These are phyloP conservation scores for Amaurobius ferox DNA, from an alignment of 2,888 invertebrate species.

Conservation along the genomic window DNA sequence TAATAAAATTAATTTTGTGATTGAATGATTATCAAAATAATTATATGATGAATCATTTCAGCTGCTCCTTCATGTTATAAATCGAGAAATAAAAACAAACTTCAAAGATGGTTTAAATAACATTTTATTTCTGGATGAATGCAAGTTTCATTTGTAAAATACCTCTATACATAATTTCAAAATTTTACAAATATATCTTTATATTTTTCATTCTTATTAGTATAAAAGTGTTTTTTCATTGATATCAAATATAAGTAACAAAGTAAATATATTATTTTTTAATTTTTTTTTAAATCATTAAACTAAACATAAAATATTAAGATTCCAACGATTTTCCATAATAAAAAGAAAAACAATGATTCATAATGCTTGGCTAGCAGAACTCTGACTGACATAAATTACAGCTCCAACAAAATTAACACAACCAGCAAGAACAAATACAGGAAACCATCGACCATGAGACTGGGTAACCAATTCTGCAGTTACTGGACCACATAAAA, in stretches of 20 bases:
- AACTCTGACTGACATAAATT: conserved; percentile 85
- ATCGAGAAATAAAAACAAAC: too few relatives aligned
- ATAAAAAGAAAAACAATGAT: neutral
- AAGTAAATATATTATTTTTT: neutral
- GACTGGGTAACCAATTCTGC: conserved; percentile 85
- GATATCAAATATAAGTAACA: neutral
- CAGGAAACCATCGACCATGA: conserved; percentile 85
- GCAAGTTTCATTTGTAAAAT: conserved; percentile 1
- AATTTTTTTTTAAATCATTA: neutral
- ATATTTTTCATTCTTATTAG: neutral
- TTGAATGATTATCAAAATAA: too few relatives aligned
- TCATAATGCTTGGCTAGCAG: conserved; percentile 75
- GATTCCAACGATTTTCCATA: neutral
- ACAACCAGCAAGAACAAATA: conserved; percentile 84
- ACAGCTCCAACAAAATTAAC: conserved; percentile 85
- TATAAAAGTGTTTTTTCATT: neutral
- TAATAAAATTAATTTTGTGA: too few relatives aligned
- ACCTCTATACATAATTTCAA: neutral
- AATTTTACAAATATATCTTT: conserved; percentile 9
- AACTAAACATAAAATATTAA: neutral
- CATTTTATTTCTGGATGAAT: conserved; percentile 3
- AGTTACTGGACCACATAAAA: conserved; percentile 86
- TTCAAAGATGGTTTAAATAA: neutral
- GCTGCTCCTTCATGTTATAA: too few relatives aligned
- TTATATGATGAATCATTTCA: too few relatives aligned